Base-by-base conservation (phyloP, 2,888 invertebrate species). In the Athripsodes cinereus region DNA sequence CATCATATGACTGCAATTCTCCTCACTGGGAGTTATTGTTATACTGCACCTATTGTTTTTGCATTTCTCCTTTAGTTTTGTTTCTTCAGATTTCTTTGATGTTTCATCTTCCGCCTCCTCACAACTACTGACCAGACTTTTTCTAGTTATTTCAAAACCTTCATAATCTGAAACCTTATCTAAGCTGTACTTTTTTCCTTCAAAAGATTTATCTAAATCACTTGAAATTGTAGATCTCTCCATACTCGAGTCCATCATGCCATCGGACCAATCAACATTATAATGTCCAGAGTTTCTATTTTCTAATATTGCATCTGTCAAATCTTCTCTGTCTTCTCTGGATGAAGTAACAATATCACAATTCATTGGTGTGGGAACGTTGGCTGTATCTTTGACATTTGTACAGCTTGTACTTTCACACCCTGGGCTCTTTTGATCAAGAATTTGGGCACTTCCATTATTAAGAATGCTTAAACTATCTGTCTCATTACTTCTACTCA, bases 351-450 rank as follows among this genome's bases (percentile, higher is more conserved):
- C 8, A 40, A 16, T 2, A 16, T 40, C 40, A 40, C 40, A 40
- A 13, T 40, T 13, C 40, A 40, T 40, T 40, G 13, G 3, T n/a
- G 40, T 13, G 13, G 16, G 3, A 8, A 16, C 3, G 13, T 40
- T 13, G 5, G 16, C 40, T 8, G 31, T 6, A 31, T 31, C 31
- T 31, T 31, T 31, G 11, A 31, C 11, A 11, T 31, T 11, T 31
- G 31, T 31, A 8, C 11, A 11, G 8, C 6, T 31, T 31, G 31
- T 31, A 31, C 6, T 11, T 8, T 31, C 31, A 11, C 8, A 8
- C 6, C 6, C 31, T 8, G 31, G 11, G 77, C 65, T 78, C 77
- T 78, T 40, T 52, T 22, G 57, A 74, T 76, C 1, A 72, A 74
- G 52, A 71, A 68, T 1, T 76, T 76, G 47, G 13, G 13, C 13